phyloP scores from a whole-genome alignment of 2,888 invertebrate species.

The Hyles lineata region DNA sequence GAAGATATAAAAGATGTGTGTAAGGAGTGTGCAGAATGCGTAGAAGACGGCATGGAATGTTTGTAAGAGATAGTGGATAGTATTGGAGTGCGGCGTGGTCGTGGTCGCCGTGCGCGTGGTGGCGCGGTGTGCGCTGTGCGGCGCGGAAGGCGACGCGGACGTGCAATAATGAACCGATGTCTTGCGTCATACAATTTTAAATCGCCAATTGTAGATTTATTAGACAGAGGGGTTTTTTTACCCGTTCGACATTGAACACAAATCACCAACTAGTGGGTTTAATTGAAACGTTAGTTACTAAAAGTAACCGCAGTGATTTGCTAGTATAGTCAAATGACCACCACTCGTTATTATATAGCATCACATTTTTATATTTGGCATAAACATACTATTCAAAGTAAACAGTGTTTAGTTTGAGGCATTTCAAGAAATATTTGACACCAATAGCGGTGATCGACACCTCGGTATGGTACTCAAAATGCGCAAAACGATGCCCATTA shows the following conservation, averaged over 20 bases:
- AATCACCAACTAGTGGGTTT: neutral
- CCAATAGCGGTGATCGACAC: constrained; percentile 5
- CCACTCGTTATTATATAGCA: too few relatives aligned
- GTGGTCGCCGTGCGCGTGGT: neutral
- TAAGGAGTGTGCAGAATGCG: too few relatives aligned
- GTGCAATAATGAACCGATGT: constrained; percentile 2
- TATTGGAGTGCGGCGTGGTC: too few relatives aligned
- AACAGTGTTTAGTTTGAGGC: neutral
- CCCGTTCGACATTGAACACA: neutral
- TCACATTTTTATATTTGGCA: too few relatives aligned
- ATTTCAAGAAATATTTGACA: neutral
- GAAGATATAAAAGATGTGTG: too few relatives aligned
- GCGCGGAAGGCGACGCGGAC: neutral
- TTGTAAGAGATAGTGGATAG: too few relatives aligned
- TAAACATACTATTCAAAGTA: too few relatives aligned
- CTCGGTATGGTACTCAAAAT: neutral
- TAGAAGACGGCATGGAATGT: too few relatives aligned
- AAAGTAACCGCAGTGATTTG: too few relatives aligned
- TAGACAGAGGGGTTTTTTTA: constrained; percentile 5
- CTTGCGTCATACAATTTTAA: constrained; percentile 12
- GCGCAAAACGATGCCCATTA: neutral
- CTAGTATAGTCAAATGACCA: too few relatives aligned
- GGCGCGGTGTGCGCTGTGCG: neutral
- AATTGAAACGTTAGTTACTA: neutral
- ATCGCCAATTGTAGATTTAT: constrained; percentile 7